These are phyloP conservation scores for Drosophila fulvimacula DNA, from an alignment of 2,888 invertebrate species.

Conservation along the genomic window DNA sequence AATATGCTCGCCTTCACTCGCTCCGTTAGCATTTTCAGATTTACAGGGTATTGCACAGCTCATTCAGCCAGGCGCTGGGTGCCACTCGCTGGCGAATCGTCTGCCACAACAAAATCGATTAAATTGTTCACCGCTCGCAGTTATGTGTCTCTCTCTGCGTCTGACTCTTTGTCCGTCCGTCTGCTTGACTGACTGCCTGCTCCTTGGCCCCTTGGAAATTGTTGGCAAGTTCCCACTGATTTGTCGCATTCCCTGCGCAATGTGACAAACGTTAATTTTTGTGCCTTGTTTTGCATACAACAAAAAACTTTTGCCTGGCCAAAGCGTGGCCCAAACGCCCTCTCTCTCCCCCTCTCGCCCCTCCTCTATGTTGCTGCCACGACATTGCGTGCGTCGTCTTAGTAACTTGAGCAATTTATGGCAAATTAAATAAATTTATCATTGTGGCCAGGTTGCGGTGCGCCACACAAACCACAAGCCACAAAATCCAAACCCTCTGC, in stretches of 20 bases:
- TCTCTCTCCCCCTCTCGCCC: not conserved
- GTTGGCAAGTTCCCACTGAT: slow-evolving; percentile 64
- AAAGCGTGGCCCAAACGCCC: not conserved
- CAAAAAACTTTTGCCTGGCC: slow-evolving; percentile 51
- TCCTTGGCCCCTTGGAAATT: slow-evolving; percentile 16
- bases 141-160: slow-evolving; percentile 20
- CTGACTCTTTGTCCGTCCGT: slow-evolving; percentile 10
- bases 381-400: slow-evolving; percentile 79
- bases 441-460: slow-evolving; percentile 64
- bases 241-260: slow-evolving; percentile 75
- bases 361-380: slow-evolving; percentile 37
- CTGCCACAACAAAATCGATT: slow-evolving; percentile 61
- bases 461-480: not conserved
- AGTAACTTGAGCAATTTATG: slow-evolving; percentile 79
- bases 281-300: slow-evolving; percentile 75
- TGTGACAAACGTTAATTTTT: slow-evolving; percentile 80
- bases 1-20: not conserved
- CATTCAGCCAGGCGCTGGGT: not conserved
- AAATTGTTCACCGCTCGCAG: slow-evolving; percentile 60
- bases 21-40: not conserved
- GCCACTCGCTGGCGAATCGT: slow-evolving; percentile 12
- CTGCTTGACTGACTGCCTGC: slow-evolving; percentile 22
- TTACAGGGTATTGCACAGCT: slow-evolving; percentile 4
- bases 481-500: not conserved
- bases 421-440: slow-evolving; percentile 82